Evolutionary conservation across 2,797 vertebrate genomes (phyloP).

Genomic region (Meda fulgida): DNA sequence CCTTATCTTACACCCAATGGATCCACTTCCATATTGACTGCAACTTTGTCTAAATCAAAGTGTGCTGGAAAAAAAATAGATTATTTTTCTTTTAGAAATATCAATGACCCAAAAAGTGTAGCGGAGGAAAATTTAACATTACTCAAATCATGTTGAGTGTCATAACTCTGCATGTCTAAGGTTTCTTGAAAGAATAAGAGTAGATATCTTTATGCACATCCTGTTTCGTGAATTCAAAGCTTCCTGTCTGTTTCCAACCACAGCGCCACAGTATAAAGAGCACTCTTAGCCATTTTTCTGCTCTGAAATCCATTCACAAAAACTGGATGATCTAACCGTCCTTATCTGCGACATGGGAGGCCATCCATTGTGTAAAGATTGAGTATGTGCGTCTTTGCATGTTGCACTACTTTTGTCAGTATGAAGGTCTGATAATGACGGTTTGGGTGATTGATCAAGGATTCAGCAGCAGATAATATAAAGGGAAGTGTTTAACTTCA

Average conservation of each 20-base stretch:
- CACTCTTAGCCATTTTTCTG: background rate
- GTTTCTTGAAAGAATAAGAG: conserved; percentile 10
- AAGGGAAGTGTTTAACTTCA: conserved; percentile 29
- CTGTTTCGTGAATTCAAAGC: conserved; percentile 40
- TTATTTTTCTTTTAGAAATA: too few relatives aligned
- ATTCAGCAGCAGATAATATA: background rate
- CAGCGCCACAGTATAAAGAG: conserved; percentile 20
- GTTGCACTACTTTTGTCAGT: conserved; percentile 22
- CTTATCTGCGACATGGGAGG: conserved; percentile 39
- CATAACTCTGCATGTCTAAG: background rate
- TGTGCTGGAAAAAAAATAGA: background rate
- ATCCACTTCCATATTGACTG: background rate
- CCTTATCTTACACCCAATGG: background rate
- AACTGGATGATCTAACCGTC: conserved; percentile 29
- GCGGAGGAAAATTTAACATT: background rate
- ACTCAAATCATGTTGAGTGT: background rate
- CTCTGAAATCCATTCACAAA: conserved; percentile 43
- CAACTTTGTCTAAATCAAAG: background rate
- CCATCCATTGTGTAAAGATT: conserved; percentile 3
- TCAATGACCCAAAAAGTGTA: background rate
- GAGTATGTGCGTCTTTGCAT: conserved; percentile 13
- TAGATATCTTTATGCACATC: conserved; percentile 45
- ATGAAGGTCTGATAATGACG: background rate
- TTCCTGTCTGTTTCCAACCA: conserved; percentile 53
- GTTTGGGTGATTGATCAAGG: background rate